A percentile compares a stretch with the other conserved stretches of the same genome.
Evolutionary conservation across 1,140 invertebrate species (phyloP).

Genomic region (Venturia canescens): DNA sequence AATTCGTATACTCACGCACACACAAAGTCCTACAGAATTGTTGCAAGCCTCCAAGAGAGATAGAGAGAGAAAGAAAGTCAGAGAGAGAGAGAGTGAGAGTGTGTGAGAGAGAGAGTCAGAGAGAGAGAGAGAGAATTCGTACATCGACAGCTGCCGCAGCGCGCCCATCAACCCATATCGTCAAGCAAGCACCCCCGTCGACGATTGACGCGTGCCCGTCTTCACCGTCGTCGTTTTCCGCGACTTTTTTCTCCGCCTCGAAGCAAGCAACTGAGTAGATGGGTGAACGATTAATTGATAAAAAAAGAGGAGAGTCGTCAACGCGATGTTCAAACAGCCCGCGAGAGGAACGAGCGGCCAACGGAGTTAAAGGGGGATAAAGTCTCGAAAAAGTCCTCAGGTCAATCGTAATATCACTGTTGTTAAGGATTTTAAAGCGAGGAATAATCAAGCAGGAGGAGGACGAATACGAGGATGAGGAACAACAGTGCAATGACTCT

Average conservation of each 20-base stretch:
- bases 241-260: background rate
- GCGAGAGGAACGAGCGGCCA: too few species aligned
- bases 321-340: too few species aligned
- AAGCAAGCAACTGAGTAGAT: too few species aligned
- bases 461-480: background rate
- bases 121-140: background rate
- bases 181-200: conserved; percentile 19
- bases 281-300: too few species aligned
- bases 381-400: too few species aligned
- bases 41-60: background rate
- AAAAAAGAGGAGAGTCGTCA: too few species aligned
- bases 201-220: background rate
- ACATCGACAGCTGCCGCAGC: conserved; percentile 29
- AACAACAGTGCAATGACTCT: background rate
- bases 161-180: conserved; percentile 21
- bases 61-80: background rate
- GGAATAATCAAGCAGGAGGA: too few species aligned
- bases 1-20: background rate
- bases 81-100: conserved; percentile 4
- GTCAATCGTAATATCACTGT: too few species aligned
- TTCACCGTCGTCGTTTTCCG: background rate
- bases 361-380: too few species aligned
- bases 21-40: background rate
- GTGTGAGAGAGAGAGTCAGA: background rate
- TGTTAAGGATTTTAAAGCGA: too few species aligned